phyloP scores from a whole-genome alignment of 2,888 invertebrate species.

The Myopa tessellatipennis region DNA sequence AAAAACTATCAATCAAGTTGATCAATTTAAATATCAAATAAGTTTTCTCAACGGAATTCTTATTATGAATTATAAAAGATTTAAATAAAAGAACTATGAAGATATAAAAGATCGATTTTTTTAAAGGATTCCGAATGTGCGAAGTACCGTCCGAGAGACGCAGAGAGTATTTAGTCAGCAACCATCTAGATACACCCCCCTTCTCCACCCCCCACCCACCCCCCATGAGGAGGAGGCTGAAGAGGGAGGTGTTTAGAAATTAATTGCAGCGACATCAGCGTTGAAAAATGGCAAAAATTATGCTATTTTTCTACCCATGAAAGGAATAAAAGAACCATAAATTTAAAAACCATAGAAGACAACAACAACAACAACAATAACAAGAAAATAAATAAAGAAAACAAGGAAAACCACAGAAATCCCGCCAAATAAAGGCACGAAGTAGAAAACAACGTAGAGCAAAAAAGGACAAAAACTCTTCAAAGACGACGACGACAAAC shows the following conservation, averaged over 20 bases:
- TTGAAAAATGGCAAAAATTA: neutral
- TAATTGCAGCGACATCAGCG: neutral
- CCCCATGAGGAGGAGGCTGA: neutral
- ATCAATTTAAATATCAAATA: neutral
- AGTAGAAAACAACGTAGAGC: neutral
- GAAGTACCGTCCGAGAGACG: too few species aligned
- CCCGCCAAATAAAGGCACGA: neutral
- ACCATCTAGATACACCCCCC: too few species aligned
- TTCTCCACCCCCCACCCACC: too few species aligned
- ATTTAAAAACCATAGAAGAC: neutral
- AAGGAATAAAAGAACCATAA: slow-evolving; percentile 10
- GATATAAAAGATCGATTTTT: too few species aligned
- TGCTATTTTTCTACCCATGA: neutral
- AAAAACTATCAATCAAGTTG: neutral
- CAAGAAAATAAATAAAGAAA: neutral
- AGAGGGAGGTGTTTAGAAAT: neutral
- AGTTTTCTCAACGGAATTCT: neutral
- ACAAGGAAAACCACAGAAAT: neutral
- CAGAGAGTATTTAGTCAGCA: too few species aligned
- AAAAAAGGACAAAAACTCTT: neutral
- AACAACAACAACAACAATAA: neutral
- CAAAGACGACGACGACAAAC: neutral
- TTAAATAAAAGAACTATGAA: too few species aligned
- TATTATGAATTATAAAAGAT: too few species aligned
- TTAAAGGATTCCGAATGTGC: too few species aligned